These are phyloP conservation scores for Antennarius maculatus DNA, from an alignment of 2,797 vertebrate species.

Conservation along the genomic window DNA sequence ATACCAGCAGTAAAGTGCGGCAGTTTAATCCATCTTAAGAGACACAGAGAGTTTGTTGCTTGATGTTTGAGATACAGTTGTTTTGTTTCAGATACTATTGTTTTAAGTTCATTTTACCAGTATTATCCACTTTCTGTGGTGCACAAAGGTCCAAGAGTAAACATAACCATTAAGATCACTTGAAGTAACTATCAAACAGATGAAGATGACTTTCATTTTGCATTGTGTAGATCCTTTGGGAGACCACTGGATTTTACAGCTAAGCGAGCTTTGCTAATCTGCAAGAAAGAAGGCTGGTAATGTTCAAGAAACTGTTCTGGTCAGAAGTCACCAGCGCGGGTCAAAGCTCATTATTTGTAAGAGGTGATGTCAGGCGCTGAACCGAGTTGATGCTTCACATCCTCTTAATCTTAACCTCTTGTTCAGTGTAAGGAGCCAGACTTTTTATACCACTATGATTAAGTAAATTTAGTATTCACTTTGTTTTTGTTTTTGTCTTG, in stretches of 20 bases:
- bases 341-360: slow-evolving; percentile 63
- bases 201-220: slow-evolving; percentile 3
- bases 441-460: slow-evolving; percentile 38
- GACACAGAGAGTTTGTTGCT: too few relatives aligned
- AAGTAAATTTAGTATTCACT: slow-evolving; percentile 43
- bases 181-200: slow-evolving; percentile 7
- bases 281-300: slow-evolving; percentile 20
- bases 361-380: slow-evolving; percentile 35
- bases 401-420: slow-evolving; percentile 60
- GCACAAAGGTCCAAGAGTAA: slow-evolving; percentile 9
- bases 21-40: slow-evolving; percentile 38
- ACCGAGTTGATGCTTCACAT: slow-evolving; percentile 47
- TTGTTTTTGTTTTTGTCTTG: too few relatives aligned
- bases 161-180: slow-evolving; percentile 3
- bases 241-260: slow-evolving; percentile 24
- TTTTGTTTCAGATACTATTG: too few relatives aligned
- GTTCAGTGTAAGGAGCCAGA: slow-evolving; percentile 45
- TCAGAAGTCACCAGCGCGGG: slow-evolving; percentile 53
- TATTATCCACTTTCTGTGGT: slow-evolving; percentile 8
- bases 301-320: slow-evolving; percentile 45
- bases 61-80: too few relatives aligned
- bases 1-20: slow-evolving; percentile 30
- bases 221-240: slow-evolving; percentile 20
- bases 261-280: slow-evolving; percentile 33
- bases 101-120: neutral